Conservation (phyloP, 2,888 invertebrate species). For the Caenorhabditis doughertyi region DNA sequence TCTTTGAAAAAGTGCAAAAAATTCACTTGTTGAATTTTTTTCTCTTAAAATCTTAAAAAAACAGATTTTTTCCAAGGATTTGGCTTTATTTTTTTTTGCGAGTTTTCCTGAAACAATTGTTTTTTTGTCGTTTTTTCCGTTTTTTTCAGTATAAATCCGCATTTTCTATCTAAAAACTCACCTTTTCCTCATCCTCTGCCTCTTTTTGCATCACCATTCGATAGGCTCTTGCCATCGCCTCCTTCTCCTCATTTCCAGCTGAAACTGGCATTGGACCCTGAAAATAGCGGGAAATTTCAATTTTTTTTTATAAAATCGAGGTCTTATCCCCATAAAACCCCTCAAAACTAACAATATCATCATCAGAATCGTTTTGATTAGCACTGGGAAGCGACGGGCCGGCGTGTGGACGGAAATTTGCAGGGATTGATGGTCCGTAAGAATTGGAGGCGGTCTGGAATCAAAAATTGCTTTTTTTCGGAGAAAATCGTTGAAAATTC, state of each 20-base stretch:
- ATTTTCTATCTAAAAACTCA: not conserved
- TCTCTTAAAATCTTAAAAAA: too few relatives aligned
- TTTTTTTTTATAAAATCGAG: constrained; percentile 4
- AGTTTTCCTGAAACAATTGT: too few relatives aligned
- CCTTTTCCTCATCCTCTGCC: constrained; percentile 61
- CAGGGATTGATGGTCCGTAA: constrained; percentile 58
- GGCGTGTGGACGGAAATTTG: constrained; percentile 32
- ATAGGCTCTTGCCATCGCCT: constrained; percentile 40
- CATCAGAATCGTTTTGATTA: constrained; percentile 57
- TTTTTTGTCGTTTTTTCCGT: too few relatives aligned
- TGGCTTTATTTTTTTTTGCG: too few relatives aligned
- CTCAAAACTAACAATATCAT: constrained; percentile 67
- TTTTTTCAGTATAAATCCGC: too few relatives aligned
- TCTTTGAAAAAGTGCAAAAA: too few relatives aligned
- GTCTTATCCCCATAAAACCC: too few relatives aligned
- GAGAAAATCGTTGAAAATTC: too few relatives aligned
- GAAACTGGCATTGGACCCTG: constrained; percentile 63
- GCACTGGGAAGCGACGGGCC: constrained; percentile 46
- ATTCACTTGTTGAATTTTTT: too few relatives aligned
- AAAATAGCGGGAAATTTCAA: not conserved
- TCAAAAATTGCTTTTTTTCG: too few relatives aligned
- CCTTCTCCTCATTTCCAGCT: constrained; percentile 49
- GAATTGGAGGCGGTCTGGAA: constrained; percentile 8
- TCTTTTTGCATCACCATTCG: constrained; percentile 56
- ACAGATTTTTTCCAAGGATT: too few relatives aligned